A percentile compares a stretch with the other conserved stretches of the same genome.
Evolutionary conservation across 2,888 invertebrate species (phyloP).

Genomic region (Aethes cnicana): DNA sequence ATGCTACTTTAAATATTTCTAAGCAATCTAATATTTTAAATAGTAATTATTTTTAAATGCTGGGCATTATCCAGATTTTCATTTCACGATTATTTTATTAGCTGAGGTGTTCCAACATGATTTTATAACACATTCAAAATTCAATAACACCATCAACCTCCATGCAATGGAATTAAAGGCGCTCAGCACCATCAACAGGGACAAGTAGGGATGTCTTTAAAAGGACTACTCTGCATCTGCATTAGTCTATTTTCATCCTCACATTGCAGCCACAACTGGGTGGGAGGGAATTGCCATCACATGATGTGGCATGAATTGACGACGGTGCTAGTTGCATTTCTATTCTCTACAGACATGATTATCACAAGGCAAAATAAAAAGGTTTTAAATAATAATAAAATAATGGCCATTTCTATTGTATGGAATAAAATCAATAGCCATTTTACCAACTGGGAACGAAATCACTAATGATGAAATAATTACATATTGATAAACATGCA

Average conservation of each 20-base stretch:
- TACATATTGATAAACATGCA: conserved; percentile 27
- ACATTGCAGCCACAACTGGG: neutral
- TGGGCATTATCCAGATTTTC: conserved; percentile 70
- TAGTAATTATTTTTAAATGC: conserved; percentile 78
- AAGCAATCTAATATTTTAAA: conserved; percentile 76
- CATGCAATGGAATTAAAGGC: conserved; percentile 15
- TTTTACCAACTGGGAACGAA: conserved; percentile 20
- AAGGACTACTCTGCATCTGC: conserved; percentile 1
- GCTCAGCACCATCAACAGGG: conserved; percentile 29
- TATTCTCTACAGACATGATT: conserved; percentile 32
- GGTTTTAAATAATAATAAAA: conserved; percentile 28
- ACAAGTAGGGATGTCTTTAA: too few species aligned
- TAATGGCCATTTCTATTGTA: conserved; percentile 28
- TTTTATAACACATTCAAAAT: conserved; percentile 13
- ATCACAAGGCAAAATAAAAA: conserved; percentile 29
- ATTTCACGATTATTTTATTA: conserved; percentile 35
- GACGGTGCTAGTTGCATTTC: too few species aligned
- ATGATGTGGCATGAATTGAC: too few species aligned
- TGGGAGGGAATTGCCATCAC: too few species aligned
- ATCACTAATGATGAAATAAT: conserved; percentile 10
- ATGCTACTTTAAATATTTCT: conserved; percentile 74
- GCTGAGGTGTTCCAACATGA: conserved; percentile 11
- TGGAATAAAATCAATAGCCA: conserved; percentile 32
- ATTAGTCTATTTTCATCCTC: conserved; percentile 14
- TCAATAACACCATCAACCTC: conserved; percentile 7